Percentiles rank a stretch among this genome's conserved stretches.
phyloP scores from a whole-genome alignment of 2,888 invertebrate genomes.

The Brachynemurus nebulosus region DNA sequence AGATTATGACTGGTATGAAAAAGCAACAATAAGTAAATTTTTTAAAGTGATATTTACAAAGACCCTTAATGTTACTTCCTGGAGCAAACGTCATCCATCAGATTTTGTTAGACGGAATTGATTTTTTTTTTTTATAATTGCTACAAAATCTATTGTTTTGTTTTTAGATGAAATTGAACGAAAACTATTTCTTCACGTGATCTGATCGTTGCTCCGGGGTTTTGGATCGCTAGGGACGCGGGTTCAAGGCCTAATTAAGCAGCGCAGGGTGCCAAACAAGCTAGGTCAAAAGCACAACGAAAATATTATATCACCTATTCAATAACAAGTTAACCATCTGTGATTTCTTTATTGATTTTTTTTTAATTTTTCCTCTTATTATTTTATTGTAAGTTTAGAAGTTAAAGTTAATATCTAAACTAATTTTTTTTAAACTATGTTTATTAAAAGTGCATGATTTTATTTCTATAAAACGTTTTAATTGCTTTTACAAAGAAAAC shows the following conservation, averaged over 20 bases:
- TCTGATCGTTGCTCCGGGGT: neutral
- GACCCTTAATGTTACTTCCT: conserved; percentile 1
- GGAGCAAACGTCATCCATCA: no score
- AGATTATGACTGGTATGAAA: no score
- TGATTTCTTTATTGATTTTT: conserved; percentile 4
- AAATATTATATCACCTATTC: conserved; percentile 6
- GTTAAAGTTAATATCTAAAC: conserved; percentile 6
- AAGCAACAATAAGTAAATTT: conserved; percentile 2
- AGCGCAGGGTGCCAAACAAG: conserved; percentile 10
- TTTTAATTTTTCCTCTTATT: neutral
- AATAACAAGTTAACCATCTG: conserved; percentile 6
- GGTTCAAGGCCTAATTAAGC: conserved; percentile 8
- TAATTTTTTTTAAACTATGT: conserved; percentile 3
- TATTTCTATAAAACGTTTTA: conserved; percentile 6
- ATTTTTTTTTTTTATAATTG: no score
- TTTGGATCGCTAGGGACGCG: conserved; percentile 8
- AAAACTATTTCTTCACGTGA: no score
- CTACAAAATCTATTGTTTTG: no score
- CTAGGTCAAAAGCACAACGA: conserved; percentile 5
- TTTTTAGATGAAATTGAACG: no score
- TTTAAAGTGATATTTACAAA: conserved; percentile 9
- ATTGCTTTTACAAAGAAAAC: neutral
- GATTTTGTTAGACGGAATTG: no score
- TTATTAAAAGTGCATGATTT: conserved; percentile 4
- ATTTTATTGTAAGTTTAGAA: conserved; percentile 10